Base-by-base conservation (phyloP, 2,888 invertebrate genomes). In the Melanophora roralis region DNA sequence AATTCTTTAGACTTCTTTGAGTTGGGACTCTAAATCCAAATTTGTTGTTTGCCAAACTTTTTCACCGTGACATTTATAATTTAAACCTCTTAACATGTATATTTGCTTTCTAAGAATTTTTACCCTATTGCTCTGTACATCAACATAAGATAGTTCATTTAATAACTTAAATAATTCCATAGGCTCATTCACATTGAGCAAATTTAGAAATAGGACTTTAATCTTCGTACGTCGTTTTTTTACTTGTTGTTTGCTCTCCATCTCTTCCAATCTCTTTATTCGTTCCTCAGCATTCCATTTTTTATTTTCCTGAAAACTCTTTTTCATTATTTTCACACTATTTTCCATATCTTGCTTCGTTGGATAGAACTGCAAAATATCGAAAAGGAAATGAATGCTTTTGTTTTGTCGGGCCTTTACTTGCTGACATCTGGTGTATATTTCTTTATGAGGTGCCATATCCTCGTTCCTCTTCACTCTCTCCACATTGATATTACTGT, bases 311-410 rank as follows among this genome's bases (percentile, higher is more conserved):
- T 40, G 40, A 40, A 40, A 40, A 40, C 2, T n/a, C 40, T 36
- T 36, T 36, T 40, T 40, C 5, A 12, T 40, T 12, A 12, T 38
- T 38, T 38, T 12, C n/a, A 14, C 5, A 12, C 14, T 38, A 23
- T 32, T 55, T 36, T 34, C 55, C 55, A 55, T 36, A 19, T 55
- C 19, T 55, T 55, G 36, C 36, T 55, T 55, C 34, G 36, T 55
- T 55, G 16, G 55, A 36, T 34, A 9, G 36, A 36, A 55, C 16
- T 34, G 34, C 36, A 27, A 9, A 36, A 55, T 36, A 36, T 55
- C 19, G 16, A 55, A 55, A 36, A 55, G 55, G 36, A 36, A 55
- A 11, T 36, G 36, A 55, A 55, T 55, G 36, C 19, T 36, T 55
- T 36, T 55, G 36, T 55, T 55, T 34, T 55, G 34, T 19, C 55